A percentile compares a stretch with the other conserved stretches of the same genome.
phyloP scores from a whole-genome alignment of 2,113 vertebrate genomes.

The Cairina moschata region DNA sequence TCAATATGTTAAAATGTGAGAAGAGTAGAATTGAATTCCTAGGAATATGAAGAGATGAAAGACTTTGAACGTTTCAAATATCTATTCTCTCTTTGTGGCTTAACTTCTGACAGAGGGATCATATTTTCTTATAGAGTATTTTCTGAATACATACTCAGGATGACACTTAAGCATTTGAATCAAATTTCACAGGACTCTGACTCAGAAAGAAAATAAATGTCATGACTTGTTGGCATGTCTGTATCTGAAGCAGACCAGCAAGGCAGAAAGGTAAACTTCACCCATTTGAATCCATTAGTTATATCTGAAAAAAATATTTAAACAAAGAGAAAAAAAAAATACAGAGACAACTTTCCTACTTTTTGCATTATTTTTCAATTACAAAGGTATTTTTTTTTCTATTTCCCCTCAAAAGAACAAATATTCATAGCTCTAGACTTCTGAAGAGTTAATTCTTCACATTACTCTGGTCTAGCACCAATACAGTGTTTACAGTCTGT shows the following conservation, averaged over 20 bases:
- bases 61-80: not conserved
- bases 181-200: not conserved
- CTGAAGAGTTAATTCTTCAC: not conserved
- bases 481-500: not conserved
- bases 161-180: not conserved
- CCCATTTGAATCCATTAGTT: not conserved
- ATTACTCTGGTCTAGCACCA: not conserved
- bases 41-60: not conserved
- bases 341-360: not conserved
- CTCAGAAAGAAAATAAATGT: not conserved
- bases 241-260: not conserved
- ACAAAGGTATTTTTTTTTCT: not conserved
- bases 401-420: not conserved
- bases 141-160: not conserved
- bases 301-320: not conserved
- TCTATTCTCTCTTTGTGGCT: not conserved
- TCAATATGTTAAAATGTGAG: not conserved
- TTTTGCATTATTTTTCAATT: not conserved
- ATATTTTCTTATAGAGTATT: not conserved
- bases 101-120: not conserved
- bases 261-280: not conserved
- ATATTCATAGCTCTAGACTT: not conserved
- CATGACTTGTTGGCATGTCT: not conserved
- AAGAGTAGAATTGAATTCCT: not conserved
- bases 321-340: not conserved